phyloP scores from a whole-genome alignment of 2,113 vertebrate genomes.

The Lepus timidus region DNA sequence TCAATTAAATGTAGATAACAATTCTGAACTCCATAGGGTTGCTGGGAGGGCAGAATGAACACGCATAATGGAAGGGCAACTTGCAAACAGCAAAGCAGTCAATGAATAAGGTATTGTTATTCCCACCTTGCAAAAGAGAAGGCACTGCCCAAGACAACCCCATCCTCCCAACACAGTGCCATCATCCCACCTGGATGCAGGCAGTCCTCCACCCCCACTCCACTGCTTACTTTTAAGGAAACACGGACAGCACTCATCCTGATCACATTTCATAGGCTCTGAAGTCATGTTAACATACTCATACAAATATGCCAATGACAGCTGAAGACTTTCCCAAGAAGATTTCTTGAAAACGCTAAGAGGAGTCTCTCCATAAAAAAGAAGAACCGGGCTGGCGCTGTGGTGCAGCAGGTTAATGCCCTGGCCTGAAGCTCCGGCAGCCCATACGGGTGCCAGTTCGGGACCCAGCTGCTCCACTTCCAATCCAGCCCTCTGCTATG shows the following conservation, averaged over 20 bases:
- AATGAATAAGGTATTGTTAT: background rate
- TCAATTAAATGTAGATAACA: background rate
- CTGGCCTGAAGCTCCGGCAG: too few relatives aligned
- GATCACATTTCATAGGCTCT: background rate
- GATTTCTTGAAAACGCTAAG: slow-evolving; percentile 12
- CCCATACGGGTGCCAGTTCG: too few relatives aligned
- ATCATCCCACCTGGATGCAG: background rate
- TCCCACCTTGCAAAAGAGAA: background rate
- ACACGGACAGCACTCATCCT: background rate
- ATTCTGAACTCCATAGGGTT: background rate
- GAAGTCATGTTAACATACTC: slow-evolving; percentile 31
- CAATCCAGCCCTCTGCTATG: too few relatives aligned
- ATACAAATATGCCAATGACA: slow-evolving; percentile 22
- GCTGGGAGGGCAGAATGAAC: background rate
- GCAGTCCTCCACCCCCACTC: rapidly evolving
- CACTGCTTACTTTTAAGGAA: background rate
- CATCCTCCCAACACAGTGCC: too few relatives aligned
- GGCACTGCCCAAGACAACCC: background rate
- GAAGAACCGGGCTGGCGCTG: too few relatives aligned
- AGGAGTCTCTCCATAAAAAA: background rate
- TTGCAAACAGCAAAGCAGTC: background rate
- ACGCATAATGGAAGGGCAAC: background rate
- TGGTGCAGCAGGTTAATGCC: too few relatives aligned
- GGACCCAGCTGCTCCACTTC: too few relatives aligned
- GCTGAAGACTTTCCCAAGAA: slow-evolving; percentile 49